Base-by-base conservation (phyloP, 2,888 invertebrate genomes). In the Hypselothyrea guttata region DNA sequence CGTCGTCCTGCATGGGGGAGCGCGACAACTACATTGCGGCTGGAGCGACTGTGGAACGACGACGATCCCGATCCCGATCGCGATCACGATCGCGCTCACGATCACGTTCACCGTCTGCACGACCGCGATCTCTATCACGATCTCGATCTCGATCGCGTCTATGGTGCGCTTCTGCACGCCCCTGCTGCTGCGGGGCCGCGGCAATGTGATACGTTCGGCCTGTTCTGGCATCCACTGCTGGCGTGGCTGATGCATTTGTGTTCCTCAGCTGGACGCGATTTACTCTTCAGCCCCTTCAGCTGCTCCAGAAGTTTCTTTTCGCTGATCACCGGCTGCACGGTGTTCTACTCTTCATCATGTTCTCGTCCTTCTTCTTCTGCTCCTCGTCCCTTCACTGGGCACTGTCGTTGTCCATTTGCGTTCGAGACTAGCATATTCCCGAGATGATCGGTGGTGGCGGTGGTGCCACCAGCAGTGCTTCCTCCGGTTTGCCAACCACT, bases 231-330 rank as follows among this genome's bases (percentile, higher is more conserved):
- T 77, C 72, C 70, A 86, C 28, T n/a, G n/a, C n/a, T n/a, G n/a
- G n/a, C 1, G 54, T 16, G 11, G 46, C 40, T 13, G 52, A 28
- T 7, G 62, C 42, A 13, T 54, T 62, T 62, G 91, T 65, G 89
- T 0, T 75, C 71, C 4, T 62, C 52, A 1, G 66, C 71, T 7
- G 82, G 74, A 7, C 69, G 71, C 31, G 83, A 66, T 71, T 88
- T 90, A 71, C 84, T 88, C 78, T 88, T 89, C 22, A 88, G 78
- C 73, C 88, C 88, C 75, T 89, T 88, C 1, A 90, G 75, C 44
- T 91, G 91, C 64, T 93, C 92, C 4, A 93, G 81, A 5, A 93
- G 87, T 69, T 92, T 92, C 62, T 92, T 90, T 68, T 93, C 93
- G 44, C 90, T 91, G 34, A 93, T 91, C 1, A 91, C 89, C 30